Evolutionary conservation across 2,797 vertebrate genomes (phyloP).

Genomic region (Pterois miles): DNA sequence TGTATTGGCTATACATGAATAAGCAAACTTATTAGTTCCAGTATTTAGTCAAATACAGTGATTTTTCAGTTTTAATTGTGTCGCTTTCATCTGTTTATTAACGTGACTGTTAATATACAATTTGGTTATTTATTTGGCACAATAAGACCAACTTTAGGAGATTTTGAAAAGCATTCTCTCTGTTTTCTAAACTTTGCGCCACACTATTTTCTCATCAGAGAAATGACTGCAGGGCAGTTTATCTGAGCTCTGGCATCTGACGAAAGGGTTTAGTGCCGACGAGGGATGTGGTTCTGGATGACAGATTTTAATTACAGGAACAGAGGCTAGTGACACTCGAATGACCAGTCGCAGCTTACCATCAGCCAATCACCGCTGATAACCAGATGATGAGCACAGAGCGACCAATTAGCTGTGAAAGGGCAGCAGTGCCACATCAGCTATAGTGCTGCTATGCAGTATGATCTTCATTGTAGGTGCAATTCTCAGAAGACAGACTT

Average conservation of each 20-base stretch:
- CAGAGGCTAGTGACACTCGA: constrained; percentile 82
- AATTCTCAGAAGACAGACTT: constrained; percentile 59
- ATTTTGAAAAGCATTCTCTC: neutral
- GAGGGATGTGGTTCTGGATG: constrained; percentile 85
- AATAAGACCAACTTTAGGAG: constrained; percentile 3
- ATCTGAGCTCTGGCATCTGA: constrained; percentile 85
- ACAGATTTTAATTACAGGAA: constrained; percentile 88
- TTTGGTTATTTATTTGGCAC: constrained; percentile 6
- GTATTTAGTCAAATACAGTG: neutral
- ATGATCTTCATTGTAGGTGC: constrained; percentile 65
- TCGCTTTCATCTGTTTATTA: constrained; percentile 21
- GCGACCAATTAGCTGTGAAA: constrained; percentile 78
- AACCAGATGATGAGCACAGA: constrained; percentile 78
- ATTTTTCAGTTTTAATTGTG: neutral
- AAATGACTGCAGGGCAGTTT: constrained; percentile 76
- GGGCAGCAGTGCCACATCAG: constrained; percentile 72
- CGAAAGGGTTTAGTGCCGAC: constrained; percentile 80
- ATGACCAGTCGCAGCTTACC: constrained; percentile 81
- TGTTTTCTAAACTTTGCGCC: constrained; percentile 48
- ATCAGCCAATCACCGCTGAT: constrained; percentile 83
- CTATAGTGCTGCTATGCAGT: constrained; percentile 61
- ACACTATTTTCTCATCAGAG: constrained; percentile 52
- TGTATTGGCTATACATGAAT: constrained; percentile 4
- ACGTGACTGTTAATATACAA: constrained; percentile 3
- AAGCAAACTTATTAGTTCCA: neutral